phyloP scores from a whole-genome alignment of 2,797 vertebrate genomes.

The Sebastes steindachneri region DNA sequence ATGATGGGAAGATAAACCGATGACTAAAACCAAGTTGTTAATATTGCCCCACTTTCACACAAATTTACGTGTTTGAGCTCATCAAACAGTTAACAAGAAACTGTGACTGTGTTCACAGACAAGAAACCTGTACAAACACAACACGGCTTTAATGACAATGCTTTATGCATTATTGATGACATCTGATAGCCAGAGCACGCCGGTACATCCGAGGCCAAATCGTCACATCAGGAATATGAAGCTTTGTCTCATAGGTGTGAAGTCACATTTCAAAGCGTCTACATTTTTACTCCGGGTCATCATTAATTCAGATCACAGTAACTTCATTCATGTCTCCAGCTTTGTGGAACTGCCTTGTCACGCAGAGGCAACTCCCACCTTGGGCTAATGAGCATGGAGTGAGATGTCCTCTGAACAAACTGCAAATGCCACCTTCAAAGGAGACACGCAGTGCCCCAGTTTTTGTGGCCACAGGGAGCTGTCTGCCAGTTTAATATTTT shows the following conservation, averaged over 20 bases:
- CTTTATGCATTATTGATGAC: not conserved
- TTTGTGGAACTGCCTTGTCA: slow-evolving; percentile 30
- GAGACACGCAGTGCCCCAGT: slow-evolving; percentile 38
- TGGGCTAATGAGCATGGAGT: slow-evolving; percentile 54
- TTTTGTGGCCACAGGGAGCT: slow-evolving; percentile 57
- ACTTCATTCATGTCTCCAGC: slow-evolving; percentile 4
- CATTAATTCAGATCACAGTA: slow-evolving; percentile 18
- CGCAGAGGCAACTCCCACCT: slow-evolving; percentile 23
- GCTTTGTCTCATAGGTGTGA: not conserved
- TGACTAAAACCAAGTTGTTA: not conserved
- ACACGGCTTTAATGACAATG: not conserved
- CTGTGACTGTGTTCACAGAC: not conserved
- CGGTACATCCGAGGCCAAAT: not conserved
- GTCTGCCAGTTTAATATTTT: slow-evolving; percentile 50
- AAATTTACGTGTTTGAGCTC: not conserved
- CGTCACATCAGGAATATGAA: not conserved
- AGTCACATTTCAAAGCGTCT: not conserved
- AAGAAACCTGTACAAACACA: not conserved
- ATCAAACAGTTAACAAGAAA: not conserved
- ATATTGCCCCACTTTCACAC: not conserved
- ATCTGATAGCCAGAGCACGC: too few species aligned
- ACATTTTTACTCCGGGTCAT: not conserved
- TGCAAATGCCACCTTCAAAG: slow-evolving; percentile 71
- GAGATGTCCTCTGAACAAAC: slow-evolving; percentile 54
- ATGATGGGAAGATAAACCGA: not conserved